Evolutionary conservation across 1,140 invertebrate genomes (phyloP), one percentile per base, ranked within the genome.

Genomic region (Galendromus occidentalis): DNA sequence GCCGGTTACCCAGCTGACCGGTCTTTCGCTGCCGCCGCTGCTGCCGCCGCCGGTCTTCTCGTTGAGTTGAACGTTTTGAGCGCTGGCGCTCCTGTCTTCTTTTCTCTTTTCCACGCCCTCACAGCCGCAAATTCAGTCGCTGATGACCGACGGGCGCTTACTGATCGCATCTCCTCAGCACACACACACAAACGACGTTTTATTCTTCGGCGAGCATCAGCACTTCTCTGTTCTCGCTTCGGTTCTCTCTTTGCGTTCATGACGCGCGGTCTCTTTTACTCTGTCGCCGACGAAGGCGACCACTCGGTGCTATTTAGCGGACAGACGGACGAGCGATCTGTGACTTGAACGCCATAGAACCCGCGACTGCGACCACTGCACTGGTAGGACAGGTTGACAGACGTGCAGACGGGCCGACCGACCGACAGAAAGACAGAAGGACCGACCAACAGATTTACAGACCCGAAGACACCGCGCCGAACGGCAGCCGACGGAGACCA

Each of bases 201-300:
- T 59, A 25, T 59, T 59, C 33, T 39, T 39, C 33, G 33, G 33
- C 9, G 33, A 39, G 33, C 33, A 39, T 9, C 33, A 39, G 33
- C 33, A 39, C 33, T 39, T 39, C 51, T 25, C 33, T 59, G 28
- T 47, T 47, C 28, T 47, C 14, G 4, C 45, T 6, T 47, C 45
- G 18, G 4, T 28, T 44, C 45, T 47, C 45, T 14, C 14, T 47
- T 14, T 47, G n/a, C 33, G 4, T 9, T 39, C 33, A 39, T 39
- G 33, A 39, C 25, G 51, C 25, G 51, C 51, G 51, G 51, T 59
- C 51, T 59, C 22, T 59, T 59, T 59, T 29, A 59, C 51, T 59
- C 25, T 59, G 51, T 59, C 51, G 33, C 33, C 33, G 33, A 4
- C 33, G 33, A 4, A 4, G 33, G n/a, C n/a, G n/a, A 14, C 14